Evolutionary conservation across 2,888 invertebrate genomes (phyloP).

Genomic region (Ennomos erosarius): DNA sequence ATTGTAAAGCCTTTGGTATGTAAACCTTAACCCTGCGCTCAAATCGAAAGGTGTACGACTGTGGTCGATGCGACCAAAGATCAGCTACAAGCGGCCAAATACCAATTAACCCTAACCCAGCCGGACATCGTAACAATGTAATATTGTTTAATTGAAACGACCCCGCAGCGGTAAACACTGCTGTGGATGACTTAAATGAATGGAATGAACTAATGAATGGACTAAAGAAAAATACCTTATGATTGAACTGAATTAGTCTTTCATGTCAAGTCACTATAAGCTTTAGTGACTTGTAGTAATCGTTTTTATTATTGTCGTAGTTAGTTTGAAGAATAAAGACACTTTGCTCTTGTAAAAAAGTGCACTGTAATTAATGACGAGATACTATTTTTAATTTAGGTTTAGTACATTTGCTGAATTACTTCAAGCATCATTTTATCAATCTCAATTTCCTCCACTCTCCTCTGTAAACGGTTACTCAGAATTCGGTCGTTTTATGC

Average conservation of each 20-base stretch:
- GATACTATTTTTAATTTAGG: too few species aligned
- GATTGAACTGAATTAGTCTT: conserved; percentile 35
- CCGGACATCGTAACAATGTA: conserved; percentile 73
- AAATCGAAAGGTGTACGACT: conserved; percentile 78
- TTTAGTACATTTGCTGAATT: too few species aligned
- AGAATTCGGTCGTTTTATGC: too few species aligned
- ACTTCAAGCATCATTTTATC: too few species aligned
- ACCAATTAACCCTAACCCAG: conserved; percentile 76
- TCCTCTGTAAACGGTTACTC: too few species aligned
- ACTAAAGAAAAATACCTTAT: conserved; percentile 18
- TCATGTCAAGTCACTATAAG: conserved; percentile 14
- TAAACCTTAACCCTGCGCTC: conserved; percentile 45
- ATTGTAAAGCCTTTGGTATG: background rate
- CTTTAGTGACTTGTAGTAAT: too few species aligned
- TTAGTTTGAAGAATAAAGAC: background rate
- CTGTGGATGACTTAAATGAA: conserved; percentile 59
- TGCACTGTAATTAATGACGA: too few species aligned
- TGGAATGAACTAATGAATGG: conserved; percentile 56
- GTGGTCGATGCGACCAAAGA: conserved; percentile 71
- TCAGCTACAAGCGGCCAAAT: conserved; percentile 74
- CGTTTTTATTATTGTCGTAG: too few species aligned
- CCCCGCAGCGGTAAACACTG: conserved; percentile 64
- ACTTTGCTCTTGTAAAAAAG: too few species aligned
- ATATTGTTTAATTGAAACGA: conserved; percentile 81
- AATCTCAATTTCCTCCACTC: too few species aligned